Conservation (phyloP, 2,797 vertebrate genomes). For the Oreochromis mossambicus region DNA sequence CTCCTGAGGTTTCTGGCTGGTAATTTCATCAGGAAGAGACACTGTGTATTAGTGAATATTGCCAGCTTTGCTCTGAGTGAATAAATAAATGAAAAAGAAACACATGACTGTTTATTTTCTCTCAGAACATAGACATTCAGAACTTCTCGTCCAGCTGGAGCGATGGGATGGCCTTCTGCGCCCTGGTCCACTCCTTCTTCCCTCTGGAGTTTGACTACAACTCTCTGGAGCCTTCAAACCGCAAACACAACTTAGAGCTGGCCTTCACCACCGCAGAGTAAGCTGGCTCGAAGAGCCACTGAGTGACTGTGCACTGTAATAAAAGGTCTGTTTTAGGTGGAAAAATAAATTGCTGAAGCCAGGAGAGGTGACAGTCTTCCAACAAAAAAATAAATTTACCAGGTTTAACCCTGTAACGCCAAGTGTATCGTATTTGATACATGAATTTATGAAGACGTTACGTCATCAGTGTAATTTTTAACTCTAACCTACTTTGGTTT, state of each 20-base stretch:
- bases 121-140: conserved; percentile 91
- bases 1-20: background rate
- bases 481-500: background rate
- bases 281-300: conserved; percentile 50
- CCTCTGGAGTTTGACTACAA: conserved; percentile 91
- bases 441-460: background rate
- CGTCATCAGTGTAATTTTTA: background rate
- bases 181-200: conserved; percentile 95
- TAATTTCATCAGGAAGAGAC: background rate
- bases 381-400: background rate
- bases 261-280: conserved; percentile 92
- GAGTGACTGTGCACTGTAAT: background rate
- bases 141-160: conserved; percentile 97
- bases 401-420: background rate
- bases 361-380: background rate
- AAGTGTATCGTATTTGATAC: background rate
- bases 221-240: conserved; percentile 77
- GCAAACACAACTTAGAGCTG: conserved; percentile 86
- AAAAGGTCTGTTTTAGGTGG: background rate
- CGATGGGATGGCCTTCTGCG: conserved; percentile 95
- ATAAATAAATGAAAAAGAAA: background rate
- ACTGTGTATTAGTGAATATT: background rate
- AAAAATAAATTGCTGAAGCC: background rate
- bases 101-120: background rate
- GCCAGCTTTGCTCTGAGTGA: background rate